Evolutionary conservation across 2,113 vertebrate genomes (phyloP), one percentile per base, ranked within the genome.

Genomic region (Chaenocephalus aceratus): DNA sequence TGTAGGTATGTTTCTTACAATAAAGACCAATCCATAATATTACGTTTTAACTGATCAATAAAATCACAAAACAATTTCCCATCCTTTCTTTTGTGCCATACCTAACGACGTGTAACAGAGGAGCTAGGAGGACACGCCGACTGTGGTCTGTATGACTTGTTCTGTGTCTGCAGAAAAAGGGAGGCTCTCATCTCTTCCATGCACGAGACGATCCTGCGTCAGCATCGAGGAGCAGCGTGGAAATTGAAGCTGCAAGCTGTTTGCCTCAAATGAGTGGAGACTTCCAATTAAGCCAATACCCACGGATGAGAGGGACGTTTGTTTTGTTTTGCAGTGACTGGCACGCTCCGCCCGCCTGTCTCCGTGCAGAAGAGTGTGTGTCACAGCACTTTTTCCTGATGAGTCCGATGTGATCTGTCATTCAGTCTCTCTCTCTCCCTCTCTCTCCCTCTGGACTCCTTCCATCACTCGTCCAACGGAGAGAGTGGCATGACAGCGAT

Each of bases 401-500:
- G 89, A 90, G 78, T 84, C 85, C 79, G 10, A 86, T 85, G 85
- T 87, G 88, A 92, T 88, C 80, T 86, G 87, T 89, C 79, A 53
- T 77, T 79, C 80, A 44, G 75, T 78, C 79, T 73, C 76, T 82
- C 76, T 61, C 79, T 51, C 60, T 57, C 72, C 77, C 89, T 61
- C 79, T 51, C 60, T 57, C 72, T 79, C 89, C 88, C 88, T 78
- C 79, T 77, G 88, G 89, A 91, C 88, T 83, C 75, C 72, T 84
- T 88, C 81, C 88, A 88, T 93, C 91, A 91, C 79, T 90, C 83
- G 86, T 82, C 79, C 65, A 48, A 87, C 86, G 62, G 73, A 88
- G 82, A 83, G 80, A 85, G 88, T 77, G 83, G 60, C 71, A 60
- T 94, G 93, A 92, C 92, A 94, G 85, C 90, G 91, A 92, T 89